A percentile compares a stretch with the other conserved stretches of the same genome.
Evolutionary conservation across 2,113 vertebrate species (phyloP).

Genomic region (Cynopterus brachyotis): DNA sequence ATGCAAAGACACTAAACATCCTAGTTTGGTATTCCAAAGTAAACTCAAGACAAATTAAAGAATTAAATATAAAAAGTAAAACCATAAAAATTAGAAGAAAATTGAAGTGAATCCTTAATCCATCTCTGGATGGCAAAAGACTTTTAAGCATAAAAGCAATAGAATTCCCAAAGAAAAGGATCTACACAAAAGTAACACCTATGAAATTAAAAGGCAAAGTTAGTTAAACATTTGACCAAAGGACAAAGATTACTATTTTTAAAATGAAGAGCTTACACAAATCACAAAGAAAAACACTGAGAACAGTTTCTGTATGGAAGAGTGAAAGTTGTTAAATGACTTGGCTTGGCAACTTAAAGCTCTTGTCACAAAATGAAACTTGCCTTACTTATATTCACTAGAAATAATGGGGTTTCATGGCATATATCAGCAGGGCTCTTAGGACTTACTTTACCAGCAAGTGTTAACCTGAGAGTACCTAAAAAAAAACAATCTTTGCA

Average conservation of each 20-base stretch:
- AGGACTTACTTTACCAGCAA: background rate
- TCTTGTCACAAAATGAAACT: background rate
- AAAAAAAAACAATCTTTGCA: background rate
- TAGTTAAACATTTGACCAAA: conserved; percentile 21
- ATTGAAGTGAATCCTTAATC: conserved; percentile 7
- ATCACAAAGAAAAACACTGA: conserved; percentile 19
- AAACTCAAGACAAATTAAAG: conserved; percentile 24
- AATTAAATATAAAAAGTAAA: conserved; percentile 34
- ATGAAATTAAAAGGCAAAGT: conserved; percentile 34
- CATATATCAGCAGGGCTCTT: background rate
- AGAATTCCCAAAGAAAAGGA: background rate
- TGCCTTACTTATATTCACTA: background rate
- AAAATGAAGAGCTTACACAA: background rate
- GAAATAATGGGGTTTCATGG: background rate
- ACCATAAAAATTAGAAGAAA: conserved; percentile 8
- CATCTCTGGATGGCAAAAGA: background rate
- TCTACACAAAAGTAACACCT: background rate
- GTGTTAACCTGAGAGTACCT: background rate
- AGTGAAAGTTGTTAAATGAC: conserved; percentile 3
- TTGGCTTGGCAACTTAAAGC: background rate
- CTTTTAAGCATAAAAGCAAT: conserved; percentile 32
- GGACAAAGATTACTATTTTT: conserved; percentile 27
- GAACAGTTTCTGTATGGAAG: background rate
- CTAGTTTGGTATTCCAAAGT: background rate
- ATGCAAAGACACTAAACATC: conserved; percentile 12